Conservation (phyloP, 2,888 invertebrate species). For the Epinotia bilunana region DNA sequence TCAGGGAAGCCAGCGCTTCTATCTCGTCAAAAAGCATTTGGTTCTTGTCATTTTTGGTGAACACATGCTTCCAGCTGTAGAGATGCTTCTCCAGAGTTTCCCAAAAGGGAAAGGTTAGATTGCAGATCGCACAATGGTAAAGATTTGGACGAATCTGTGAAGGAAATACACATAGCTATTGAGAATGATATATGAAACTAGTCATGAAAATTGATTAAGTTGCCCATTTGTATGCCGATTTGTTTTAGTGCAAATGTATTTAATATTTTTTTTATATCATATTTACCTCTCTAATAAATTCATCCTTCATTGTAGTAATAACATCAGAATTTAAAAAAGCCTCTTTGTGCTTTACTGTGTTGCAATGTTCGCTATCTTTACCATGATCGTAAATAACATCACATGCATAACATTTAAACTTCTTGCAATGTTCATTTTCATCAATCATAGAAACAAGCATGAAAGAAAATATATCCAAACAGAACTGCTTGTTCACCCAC, state of each 20-base stretch:
- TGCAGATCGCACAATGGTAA: slow-evolving; percentile 70
- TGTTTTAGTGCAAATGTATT: background rate
- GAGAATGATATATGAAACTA: background rate
- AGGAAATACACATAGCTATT: slow-evolving; percentile 9
- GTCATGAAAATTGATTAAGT: no score
- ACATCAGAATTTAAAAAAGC: slow-evolving; percentile 55
- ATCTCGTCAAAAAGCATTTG: background rate
- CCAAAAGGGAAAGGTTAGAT: slow-evolving; percentile 59
- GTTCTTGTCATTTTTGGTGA: slow-evolving; percentile 39
- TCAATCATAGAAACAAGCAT: slow-evolving; percentile 52
- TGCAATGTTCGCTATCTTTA: slow-evolving; percentile 56
- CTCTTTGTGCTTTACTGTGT: slow-evolving; percentile 54
- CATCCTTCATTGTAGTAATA: slow-evolving; percentile 49
- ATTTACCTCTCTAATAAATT: slow-evolving; percentile 67
- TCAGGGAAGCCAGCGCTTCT: background rate
- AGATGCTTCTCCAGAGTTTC: slow-evolving; percentile 54
- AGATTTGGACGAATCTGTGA: slow-evolving; percentile 63
- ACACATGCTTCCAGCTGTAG: slow-evolving; percentile 46
- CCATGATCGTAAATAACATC: slow-evolving; percentile 51
- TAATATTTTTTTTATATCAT: background rate
- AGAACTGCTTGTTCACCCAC: slow-evolving; percentile 54
- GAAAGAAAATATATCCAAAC: slow-evolving; percentile 54
- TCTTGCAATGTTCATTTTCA: slow-evolving; percentile 50
- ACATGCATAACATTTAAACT: slow-evolving; percentile 63
- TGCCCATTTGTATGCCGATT: background rate